phyloP scores from a whole-genome alignment of 2,888 invertebrate genomes.

The Amiota mariae region DNA sequence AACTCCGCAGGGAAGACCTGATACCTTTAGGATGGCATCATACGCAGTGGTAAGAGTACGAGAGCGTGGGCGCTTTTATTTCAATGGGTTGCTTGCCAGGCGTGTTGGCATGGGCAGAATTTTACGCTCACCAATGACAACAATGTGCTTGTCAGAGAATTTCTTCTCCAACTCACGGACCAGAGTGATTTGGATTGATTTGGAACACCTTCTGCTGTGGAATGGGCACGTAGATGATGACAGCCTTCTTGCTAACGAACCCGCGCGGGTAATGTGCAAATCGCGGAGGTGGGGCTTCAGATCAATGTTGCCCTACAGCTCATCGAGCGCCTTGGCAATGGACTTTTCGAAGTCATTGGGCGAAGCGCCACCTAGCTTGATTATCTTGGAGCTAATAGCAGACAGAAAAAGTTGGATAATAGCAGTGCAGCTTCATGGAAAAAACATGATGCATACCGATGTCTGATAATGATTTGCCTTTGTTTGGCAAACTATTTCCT shows the following conservation, averaged over 20 bases:
- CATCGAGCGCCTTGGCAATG: conserved; percentile 95
- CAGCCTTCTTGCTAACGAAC: conserved; percentile 90
- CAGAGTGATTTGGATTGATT: conserved; percentile 95
- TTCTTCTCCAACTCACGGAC: conserved; percentile 99
- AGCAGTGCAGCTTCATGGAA: too few species aligned
- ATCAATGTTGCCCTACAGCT: conserved; percentile 97
- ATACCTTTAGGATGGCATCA: conserved; percentile 96
- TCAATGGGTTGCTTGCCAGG: conserved; percentile 88
- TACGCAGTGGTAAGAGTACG: conserved; percentile 97
- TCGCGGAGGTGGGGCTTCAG: conserved; percentile 96
- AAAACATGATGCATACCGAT: too few species aligned
- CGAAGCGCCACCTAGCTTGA: conserved; percentile 91
- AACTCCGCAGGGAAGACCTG: conserved; percentile 99
- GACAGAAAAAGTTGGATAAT: too few species aligned
- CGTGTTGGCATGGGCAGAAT: conserved; percentile 98
- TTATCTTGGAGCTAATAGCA: conserved; percentile 84
- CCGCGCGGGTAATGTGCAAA: conserved; percentile 78
- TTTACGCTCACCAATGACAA: conserved; percentile 97
- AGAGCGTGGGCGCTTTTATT: conserved; percentile 85
- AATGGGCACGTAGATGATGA: conserved; percentile 99
- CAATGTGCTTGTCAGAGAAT: conserved; percentile 98
- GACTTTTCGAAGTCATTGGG: conserved; percentile 93
- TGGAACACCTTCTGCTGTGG: conserved; percentile 98
- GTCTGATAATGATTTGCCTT: too few species aligned
- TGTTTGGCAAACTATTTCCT: too few species aligned